Percentiles rank a stretch among this genome's conserved stretches.
phyloP scores from a whole-genome alignment of 2,797 vertebrate genomes.

The Melanotaenia pygmaea region DNA sequence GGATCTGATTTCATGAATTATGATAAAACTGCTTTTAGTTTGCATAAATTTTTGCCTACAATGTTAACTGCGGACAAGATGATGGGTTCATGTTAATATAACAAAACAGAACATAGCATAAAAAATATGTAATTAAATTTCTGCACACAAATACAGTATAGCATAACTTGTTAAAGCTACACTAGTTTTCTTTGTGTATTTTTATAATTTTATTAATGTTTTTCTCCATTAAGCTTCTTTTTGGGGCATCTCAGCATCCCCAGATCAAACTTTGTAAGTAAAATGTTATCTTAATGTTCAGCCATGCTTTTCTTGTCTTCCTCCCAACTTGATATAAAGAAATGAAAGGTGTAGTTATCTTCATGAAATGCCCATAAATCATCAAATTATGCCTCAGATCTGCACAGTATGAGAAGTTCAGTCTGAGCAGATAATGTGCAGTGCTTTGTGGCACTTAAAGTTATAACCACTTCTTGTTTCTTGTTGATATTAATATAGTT shows the following conservation, averaged over 20 bases:
- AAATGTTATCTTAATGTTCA: constrained; percentile 1
- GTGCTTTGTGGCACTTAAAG: constrained; percentile 44
- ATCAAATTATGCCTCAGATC: constrained; percentile 9
- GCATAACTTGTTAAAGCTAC: constrained; percentile 9
- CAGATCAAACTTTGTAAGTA: background rate
- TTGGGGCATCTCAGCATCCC: background rate
- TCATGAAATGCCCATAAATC: background rate
- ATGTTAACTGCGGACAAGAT: constrained; percentile 2
- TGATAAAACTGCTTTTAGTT: background rate
- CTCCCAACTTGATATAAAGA: too few species aligned
- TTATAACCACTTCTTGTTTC: constrained; percentile 43
- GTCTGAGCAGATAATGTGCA: constrained; percentile 15
- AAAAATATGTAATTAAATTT: background rate
- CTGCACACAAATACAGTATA: background rate
- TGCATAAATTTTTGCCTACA: background rate
- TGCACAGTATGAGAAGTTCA: constrained; percentile 5
- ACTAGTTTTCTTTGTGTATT: background rate
- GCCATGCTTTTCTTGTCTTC: constrained; percentile 4
- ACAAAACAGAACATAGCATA: background rate
- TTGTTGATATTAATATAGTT: constrained; percentile 20
- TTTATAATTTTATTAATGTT: background rate
- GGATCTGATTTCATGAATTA: constrained; percentile 16
- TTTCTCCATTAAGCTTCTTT: background rate
- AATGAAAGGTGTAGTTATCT: background rate
- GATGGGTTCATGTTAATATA: constrained; percentile 10